Base-by-base conservation (phyloP, 1,140 invertebrate species). In the Notospermus geniculatus region DNA sequence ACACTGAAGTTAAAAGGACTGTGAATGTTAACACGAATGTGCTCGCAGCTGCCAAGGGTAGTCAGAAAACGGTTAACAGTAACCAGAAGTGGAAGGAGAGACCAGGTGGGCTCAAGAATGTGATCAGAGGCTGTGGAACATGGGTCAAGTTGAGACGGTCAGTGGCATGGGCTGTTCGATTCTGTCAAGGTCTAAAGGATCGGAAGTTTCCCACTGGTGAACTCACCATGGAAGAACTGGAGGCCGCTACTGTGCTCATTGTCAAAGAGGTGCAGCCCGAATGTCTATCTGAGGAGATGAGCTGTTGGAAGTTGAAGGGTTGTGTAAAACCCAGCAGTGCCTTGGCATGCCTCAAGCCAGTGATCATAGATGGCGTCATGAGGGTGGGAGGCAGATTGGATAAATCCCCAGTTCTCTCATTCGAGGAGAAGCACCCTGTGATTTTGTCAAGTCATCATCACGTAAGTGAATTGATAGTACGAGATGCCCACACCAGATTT, bases 371-470 rank as follows among this genome's bases (percentile, higher is more conserved):
- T 32, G 30, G 43, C 30, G 2, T 53, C 17, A 4, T 60, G 2
- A 19, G 43, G 15, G 50, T 30, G 30, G 25, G 45, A 11, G 57
- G 58, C 13, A 11, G 45, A 30, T 22, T 60, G 23, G 15, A n/a
- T 53, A 23, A 36, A 53, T 22, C 50, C 15, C 32, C 32, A n/a
- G 15, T 2, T 4, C n/a, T 58, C 25, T 41, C 39, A 58, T 23
- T 43, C 2, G 29, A 2, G 22, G 43, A 23, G 9, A 58, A 46
- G 45, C 36, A 58, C 39, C 50, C 43, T 15, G 32, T 60, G 22
- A 60, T 60, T 5, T 19, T 60, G 2, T 29, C 58, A 9, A 53
- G 32, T 32, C n/a, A 53, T n/a, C 29, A 29, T 22, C 17, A 29
- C n/a, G 27, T 53, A 17, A 29, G 23, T n/a, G 5, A 15, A 19